A percentile compares a stretch with the other conserved stretches of the same genome.
These are phyloP conservation scores for Etheostoma perlongum DNA, from an alignment of 2,797 vertebrate species.

Conservation along the genomic window DNA sequence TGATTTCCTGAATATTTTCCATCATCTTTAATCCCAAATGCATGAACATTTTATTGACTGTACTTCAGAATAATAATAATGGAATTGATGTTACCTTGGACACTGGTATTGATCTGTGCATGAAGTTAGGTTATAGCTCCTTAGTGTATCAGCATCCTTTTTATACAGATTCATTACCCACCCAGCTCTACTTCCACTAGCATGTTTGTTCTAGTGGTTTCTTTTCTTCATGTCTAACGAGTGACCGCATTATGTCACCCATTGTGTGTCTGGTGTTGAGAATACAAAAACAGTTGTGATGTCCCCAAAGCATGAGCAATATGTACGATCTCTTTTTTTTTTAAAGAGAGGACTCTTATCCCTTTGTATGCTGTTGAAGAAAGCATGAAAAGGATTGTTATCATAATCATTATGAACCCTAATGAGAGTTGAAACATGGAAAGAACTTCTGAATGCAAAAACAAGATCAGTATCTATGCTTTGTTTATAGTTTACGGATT, in stretches of 20 bases:
- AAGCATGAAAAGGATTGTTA: slow-evolving; percentile 72
- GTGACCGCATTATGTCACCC: slow-evolving; percentile 51
- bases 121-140: slow-evolving; percentile 60
- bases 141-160: slow-evolving; percentile 53
- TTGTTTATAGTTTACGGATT: slow-evolving; percentile 48
- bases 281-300: slow-evolving; percentile 49
- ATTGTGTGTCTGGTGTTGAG: slow-evolving; percentile 60
- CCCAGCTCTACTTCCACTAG: slow-evolving; percentile 25
- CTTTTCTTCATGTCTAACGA: slow-evolving; percentile 52
- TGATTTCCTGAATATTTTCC: slow-evolving; percentile 31
- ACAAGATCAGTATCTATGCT: slow-evolving; percentile 51
- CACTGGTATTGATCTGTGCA: slow-evolving; percentile 70
- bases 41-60: slow-evolving; percentile 69
- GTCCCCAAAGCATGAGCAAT: slow-evolving; percentile 81
- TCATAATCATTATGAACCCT: slow-evolving; percentile 41
- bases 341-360: slow-evolving; percentile 35
- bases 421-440: slow-evolving; percentile 48
- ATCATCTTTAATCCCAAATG: slow-evolving; percentile 49
- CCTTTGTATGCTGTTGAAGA: slow-evolving; percentile 55
- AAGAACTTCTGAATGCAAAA: slow-evolving; percentile 74
- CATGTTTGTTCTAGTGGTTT: slow-evolving; percentile 74
- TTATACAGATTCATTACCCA: slow-evolving; percentile 43
- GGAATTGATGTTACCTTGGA: slow-evolving; percentile 52
- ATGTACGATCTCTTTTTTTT: slow-evolving; percentile 59
- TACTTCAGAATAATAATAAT: slow-evolving; percentile 40